Percentiles rank a stretch among this genome's conserved stretches.
Conservation (phyloP, 2,888 invertebrate genomes). For the Aradus depressus region DNA sequence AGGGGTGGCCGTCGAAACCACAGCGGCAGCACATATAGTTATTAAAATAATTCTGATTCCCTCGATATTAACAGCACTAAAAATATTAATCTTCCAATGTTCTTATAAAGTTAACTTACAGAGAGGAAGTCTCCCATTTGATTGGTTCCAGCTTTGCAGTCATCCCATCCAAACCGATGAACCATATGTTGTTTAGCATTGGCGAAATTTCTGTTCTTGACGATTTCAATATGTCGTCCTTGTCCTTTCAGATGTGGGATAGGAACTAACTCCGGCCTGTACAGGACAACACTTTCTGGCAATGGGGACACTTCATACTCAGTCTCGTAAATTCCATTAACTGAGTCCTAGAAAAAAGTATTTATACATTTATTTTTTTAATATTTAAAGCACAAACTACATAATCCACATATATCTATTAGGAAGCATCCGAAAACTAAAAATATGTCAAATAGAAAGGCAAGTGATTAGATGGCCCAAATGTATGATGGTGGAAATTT, state of each 20-base stretch:
- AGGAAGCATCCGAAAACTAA: too few relatives aligned
- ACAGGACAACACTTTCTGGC: constrained; percentile 44
- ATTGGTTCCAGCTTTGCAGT: constrained; percentile 42
- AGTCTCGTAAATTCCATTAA: constrained; percentile 55
- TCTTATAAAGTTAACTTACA: constrained; percentile 33
- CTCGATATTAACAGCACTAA: too few relatives aligned
- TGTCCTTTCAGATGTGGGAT: constrained; percentile 39
- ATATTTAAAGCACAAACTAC: too few relatives aligned
- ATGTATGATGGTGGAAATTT: too few relatives aligned
- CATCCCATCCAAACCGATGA: constrained; percentile 54
- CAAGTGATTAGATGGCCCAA: too few relatives aligned
- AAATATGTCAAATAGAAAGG: too few relatives aligned
- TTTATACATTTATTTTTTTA: too few relatives aligned
- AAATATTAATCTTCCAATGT: background rate
- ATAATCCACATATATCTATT: too few relatives aligned
- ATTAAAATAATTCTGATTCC: too few relatives aligned
- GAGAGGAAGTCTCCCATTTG: constrained; percentile 44
- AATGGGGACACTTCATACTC: constrained; percentile 54
- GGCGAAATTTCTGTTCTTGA: constrained; percentile 53
- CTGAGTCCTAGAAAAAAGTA: constrained; percentile 8
- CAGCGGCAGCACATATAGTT: too few relatives aligned
- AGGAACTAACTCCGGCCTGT: constrained; percentile 43
- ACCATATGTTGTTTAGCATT: constrained; percentile 49
- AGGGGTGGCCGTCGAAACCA: too few relatives aligned
- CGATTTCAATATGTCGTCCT: constrained; percentile 45